These are phyloP conservation scores for Plebejus melissa DNA, from an alignment of 2,888 invertebrate species.

Conservation along the genomic window DNA sequence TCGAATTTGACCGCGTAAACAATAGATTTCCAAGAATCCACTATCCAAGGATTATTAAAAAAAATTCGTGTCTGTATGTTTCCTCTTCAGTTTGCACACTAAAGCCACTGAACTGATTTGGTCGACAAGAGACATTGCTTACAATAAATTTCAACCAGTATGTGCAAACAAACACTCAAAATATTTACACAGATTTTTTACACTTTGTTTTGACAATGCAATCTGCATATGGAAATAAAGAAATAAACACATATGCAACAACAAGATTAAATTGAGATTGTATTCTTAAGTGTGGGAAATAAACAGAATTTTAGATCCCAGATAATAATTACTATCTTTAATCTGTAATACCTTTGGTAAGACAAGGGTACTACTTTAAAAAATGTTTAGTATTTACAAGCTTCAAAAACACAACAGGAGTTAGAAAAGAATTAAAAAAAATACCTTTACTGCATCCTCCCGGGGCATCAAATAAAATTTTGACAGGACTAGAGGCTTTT, in stretches of 20 bases:
- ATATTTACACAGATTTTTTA: neutral
- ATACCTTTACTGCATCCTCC: conserved; percentile 77
- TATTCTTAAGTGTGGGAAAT: neutral
- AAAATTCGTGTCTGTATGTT: no score
- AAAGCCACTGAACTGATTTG: no score
- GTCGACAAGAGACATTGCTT: no score
- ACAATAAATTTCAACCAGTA: no score
- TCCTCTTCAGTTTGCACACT: no score
- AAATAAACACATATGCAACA: neutral
- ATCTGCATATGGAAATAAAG: neutral
- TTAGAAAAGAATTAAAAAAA: neutral
- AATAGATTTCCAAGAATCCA: no score
- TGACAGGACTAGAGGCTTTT: conserved; percentile 80
- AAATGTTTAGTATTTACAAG: no score
- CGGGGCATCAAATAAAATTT: conserved; percentile 68
- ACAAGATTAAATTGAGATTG: neutral
- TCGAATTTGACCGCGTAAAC: no score
- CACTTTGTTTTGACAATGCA: conserved; percentile 6
- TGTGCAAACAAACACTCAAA: neutral
- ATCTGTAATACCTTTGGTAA: neutral
- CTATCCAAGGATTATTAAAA: no score
- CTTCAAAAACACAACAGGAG: no score
- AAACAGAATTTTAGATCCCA: neutral
- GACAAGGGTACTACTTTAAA: no score
- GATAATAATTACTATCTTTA: neutral